phyloP scores from a whole-genome alignment of 2,888 invertebrate genomes.

The Plemyria rubiginata region DNA sequence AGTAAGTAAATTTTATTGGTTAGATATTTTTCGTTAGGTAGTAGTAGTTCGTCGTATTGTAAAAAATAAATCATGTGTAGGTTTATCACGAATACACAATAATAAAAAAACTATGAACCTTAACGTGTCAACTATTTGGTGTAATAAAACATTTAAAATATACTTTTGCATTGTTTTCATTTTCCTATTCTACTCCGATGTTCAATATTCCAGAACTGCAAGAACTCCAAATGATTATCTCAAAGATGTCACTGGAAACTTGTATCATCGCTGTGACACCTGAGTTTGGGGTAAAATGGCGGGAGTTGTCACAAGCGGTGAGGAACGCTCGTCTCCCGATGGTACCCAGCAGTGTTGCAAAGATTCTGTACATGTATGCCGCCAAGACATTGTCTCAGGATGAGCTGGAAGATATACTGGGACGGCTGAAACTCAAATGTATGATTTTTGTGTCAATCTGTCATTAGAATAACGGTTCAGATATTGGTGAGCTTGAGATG shows the following conservation, averaged over 20 bases:
- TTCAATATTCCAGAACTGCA: constrained; percentile 56
- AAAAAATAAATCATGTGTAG: too few relatives aligned
- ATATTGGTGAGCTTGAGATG: too few relatives aligned
- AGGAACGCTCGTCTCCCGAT: constrained; percentile 60
- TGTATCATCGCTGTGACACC: constrained; percentile 58
- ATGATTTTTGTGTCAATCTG: constrained; percentile 30
- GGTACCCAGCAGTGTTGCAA: constrained; percentile 60
- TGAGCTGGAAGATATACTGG: constrained; percentile 59
- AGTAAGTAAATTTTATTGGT: constrained; percentile 11
- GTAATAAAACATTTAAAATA: too few relatives aligned
- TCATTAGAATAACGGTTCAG: too few relatives aligned
- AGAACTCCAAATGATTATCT: constrained; percentile 59
- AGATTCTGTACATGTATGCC: constrained; percentile 57
- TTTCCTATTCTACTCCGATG: neutral
- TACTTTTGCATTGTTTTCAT: too few relatives aligned
- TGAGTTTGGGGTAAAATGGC: constrained; percentile 68
- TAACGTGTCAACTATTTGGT: too few relatives aligned
- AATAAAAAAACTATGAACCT: too few relatives aligned
- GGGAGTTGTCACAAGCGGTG: constrained; percentile 56
- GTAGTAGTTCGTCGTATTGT: too few relatives aligned
- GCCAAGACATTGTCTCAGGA: constrained; percentile 50
- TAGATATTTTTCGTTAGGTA: too few relatives aligned
- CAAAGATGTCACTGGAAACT: constrained; percentile 59
- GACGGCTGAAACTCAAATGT: constrained; percentile 60
- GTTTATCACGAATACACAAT: too few relatives aligned